Evolutionary conservation across 2,797 vertebrate genomes (phyloP), one percentile per base, ranked within the genome.

Genomic region (Gymnoscopelus braueri): DNA sequence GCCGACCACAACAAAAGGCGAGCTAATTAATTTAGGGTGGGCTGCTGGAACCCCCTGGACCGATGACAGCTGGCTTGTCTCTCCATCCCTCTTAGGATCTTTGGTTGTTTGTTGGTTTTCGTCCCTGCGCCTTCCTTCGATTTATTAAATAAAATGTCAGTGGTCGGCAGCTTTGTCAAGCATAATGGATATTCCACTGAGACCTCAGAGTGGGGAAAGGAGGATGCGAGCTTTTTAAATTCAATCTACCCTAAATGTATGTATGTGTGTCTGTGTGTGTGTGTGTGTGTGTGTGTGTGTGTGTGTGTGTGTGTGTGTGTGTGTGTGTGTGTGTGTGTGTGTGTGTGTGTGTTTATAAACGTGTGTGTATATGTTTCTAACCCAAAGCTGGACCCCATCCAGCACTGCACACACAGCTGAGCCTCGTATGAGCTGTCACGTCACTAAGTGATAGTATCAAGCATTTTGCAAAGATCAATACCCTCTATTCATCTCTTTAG

Each of bases 131-230:
- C 80, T 93, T 81, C 78, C 75, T 67, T 87, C 84, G 86, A 92
- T 94, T 94, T 94, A 94, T 94, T 94, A 93, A 94, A 94, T 94
- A 94, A 94, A 92, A 94, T 91, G 93, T 94, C 91, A 91, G 89
- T 84, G 92, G 88, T 88, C 85, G 82, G 83, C 86, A 89, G 88
- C 87, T 92, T 88, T 92, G 90, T 94, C 93, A 92, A 86, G 79
- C 78, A 8, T 94, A 94, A 94, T 93, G 89, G 92, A 87, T 91
- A 92, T 93, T 94, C 92, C 92, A 72, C 84, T 1, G 90, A 89
- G 92, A 78, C 84, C 81, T 72, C 65, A 0, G 71, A 88, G 88
- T 79, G 87, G 81, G 80, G 85, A 85, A 82, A 89, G 78, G 82
- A 80, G 83, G 85, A 88, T 68, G 84, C 55, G 76, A 71, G 77